Evolutionary conservation across 2,113 vertebrate genomes (phyloP).

Genomic region (Aldabrachelys gigantea): DNA sequence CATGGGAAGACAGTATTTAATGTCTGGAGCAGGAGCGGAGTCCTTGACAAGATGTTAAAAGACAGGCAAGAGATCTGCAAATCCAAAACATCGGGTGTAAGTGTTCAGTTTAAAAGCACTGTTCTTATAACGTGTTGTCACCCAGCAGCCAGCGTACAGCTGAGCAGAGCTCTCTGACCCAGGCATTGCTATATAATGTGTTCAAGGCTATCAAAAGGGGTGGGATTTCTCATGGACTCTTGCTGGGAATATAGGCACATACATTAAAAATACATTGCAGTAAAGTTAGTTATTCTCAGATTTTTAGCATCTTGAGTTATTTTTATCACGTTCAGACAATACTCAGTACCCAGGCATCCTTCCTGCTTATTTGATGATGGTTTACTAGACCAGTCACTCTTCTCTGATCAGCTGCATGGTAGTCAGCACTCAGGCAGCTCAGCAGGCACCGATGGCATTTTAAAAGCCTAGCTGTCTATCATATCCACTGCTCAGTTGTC

Average conservation of each 20-base stretch:
- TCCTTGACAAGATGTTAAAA: slow-evolving; percentile 91
- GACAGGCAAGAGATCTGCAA: slow-evolving; percentile 89
- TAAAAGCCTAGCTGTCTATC: background rate
- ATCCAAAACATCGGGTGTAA: slow-evolving; percentile 84
- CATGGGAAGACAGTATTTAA: slow-evolving; percentile 91
- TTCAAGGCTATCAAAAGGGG: background rate
- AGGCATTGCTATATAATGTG: background rate
- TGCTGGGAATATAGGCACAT: fast-evolving
- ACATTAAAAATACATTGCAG: background rate
- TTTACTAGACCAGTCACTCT: background rate
- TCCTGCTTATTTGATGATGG: background rate
- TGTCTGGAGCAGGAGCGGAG: slow-evolving; percentile 88
- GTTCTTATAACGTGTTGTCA: background rate
- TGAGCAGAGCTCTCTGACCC: background rate
- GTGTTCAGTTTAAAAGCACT: background rate
- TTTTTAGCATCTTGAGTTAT: background rate
- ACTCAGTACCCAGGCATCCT: background rate
- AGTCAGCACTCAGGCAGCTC: fast-evolving
- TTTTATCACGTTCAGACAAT: background rate
- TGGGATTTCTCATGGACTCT: background rate
- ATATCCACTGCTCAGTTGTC: background rate
- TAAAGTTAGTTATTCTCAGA: background rate
- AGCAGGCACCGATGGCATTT: background rate
- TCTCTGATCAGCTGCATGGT: background rate
- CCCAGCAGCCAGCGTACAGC: background rate